Evolutionary conservation across 2,113 vertebrate species (phyloP).

Genomic region (Cettia cetti): DNA sequence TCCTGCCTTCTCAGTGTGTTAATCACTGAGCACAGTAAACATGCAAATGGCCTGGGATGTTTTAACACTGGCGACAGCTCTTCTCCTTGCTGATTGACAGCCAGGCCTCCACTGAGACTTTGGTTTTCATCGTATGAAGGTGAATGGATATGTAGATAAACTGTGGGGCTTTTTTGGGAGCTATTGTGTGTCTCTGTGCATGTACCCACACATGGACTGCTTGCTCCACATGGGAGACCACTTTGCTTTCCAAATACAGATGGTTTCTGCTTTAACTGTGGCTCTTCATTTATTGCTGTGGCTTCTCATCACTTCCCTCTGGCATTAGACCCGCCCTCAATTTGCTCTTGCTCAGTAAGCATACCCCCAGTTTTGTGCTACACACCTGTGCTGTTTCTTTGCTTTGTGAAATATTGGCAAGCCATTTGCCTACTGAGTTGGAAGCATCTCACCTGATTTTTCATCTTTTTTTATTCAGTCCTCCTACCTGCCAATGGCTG

Average conservation of each 20-base stretch:
- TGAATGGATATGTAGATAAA: background rate
- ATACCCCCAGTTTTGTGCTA: background rate
- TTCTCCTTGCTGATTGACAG: background rate
- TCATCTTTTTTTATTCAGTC: background rate
- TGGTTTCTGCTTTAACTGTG: background rate
- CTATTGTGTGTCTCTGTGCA: background rate
- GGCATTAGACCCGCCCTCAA: fast-evolving
- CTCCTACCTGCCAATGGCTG: background rate
- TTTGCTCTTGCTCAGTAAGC: background rate
- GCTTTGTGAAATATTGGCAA: background rate
- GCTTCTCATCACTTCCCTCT: background rate
- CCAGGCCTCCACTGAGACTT: background rate
- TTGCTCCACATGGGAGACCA: background rate
- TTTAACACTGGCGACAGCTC: background rate
- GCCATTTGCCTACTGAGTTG: background rate
- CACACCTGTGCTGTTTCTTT: background rate
- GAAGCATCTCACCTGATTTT: background rate
- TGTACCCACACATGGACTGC: background rate
- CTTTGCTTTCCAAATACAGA: background rate
- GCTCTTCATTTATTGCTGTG: background rate
- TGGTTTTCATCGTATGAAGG: background rate
- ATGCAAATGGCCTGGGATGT: background rate
- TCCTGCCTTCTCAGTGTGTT: background rate
- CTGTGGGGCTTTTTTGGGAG: background rate
- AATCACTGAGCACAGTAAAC: background rate